Percentiles rank a stretch among this genome's conserved stretches.
Evolutionary conservation across 2,888 invertebrate genomes (phyloP).

Genomic region (Pseudolycoriella hygida): DNA sequence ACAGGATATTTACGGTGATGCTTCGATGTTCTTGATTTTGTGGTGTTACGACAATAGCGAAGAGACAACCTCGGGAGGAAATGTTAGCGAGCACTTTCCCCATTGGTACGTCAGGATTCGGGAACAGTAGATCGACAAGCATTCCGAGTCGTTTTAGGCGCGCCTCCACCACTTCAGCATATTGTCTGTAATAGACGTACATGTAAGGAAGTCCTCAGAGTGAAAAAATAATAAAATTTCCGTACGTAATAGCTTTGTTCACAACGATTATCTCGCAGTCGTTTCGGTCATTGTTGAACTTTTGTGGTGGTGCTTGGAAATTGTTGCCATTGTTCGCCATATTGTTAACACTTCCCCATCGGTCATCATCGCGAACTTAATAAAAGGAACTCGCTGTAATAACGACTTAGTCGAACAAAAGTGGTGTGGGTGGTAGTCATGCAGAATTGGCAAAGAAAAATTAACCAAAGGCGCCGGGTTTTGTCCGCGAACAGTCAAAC

Average conservation of each 20-base stretch:
- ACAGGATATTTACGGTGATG: slow-evolving; percentile 75
- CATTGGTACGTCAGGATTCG: slow-evolving; percentile 76
- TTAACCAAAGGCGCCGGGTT: too few relatives aligned
- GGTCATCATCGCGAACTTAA: too few relatives aligned
- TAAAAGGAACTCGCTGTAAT: too few relatives aligned
- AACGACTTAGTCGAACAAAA: too few relatives aligned
- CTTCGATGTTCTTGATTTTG: slow-evolving; percentile 75
- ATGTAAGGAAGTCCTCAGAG: slow-evolving; percentile 2
- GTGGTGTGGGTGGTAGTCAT: too few relatives aligned
- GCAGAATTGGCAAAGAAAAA: too few relatives aligned
- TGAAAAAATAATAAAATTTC: too few relatives aligned
- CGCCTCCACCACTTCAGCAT: slow-evolving; percentile 75
- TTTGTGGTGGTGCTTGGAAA: slow-evolving; percentile 28
- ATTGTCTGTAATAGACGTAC: slow-evolving; percentile 31
- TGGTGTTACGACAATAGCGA: slow-evolving; percentile 71
- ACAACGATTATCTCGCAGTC: slow-evolving; percentile 86
- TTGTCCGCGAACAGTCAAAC: too few relatives aligned
- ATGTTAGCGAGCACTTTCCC: slow-evolving; percentile 69
- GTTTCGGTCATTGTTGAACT: slow-evolving; percentile 30
- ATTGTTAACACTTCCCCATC: not conserved
- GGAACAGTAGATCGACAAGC: slow-evolving; percentile 74
- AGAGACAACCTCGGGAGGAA: slow-evolving; percentile 72
- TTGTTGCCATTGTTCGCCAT: not conserved
- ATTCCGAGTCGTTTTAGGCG: slow-evolving; percentile 60
- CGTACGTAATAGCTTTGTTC: slow-evolving; percentile 64